These are phyloP conservation scores for Rhinolophus ferrumequinum DNA, from an alignment of 2,113 vertebrate species.

Conservation along the genomic window DNA sequence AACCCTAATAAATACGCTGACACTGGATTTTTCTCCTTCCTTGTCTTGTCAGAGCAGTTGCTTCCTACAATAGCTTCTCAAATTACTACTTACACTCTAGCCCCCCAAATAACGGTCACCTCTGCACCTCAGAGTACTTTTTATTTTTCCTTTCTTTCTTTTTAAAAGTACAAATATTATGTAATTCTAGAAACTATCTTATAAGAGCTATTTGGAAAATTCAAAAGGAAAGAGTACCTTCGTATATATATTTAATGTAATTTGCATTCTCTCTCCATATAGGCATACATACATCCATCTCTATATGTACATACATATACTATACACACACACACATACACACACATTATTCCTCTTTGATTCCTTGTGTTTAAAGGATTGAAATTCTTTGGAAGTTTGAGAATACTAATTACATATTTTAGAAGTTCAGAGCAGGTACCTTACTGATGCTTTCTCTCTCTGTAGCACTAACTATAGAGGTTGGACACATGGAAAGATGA, in stretches of 20 bases:
- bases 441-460: background rate
- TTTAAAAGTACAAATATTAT: background rate
- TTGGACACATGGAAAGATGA: background rate
- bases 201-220: conserved; percentile 32
- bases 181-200: background rate
- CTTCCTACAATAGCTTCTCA: background rate
- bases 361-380: background rate
- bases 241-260: background rate
- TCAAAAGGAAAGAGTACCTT: background rate
- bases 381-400: background rate
- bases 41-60: background rate
- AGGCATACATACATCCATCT: background rate
- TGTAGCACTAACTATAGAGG: conserved; percentile 39
- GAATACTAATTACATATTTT: conserved; percentile 52
- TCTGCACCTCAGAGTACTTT: background rate
- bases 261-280: background rate
- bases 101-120: background rate
- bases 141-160: background rate
- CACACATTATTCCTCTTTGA: background rate
- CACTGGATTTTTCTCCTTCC: background rate
- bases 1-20: background rate
- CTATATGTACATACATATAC: background rate
- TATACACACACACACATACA: background rate
- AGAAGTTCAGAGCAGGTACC: background rate
- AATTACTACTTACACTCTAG: background rate